phyloP scores from a whole-genome alignment of 2,113 vertebrate species.

The Colistium nudipinnis region DNA sequence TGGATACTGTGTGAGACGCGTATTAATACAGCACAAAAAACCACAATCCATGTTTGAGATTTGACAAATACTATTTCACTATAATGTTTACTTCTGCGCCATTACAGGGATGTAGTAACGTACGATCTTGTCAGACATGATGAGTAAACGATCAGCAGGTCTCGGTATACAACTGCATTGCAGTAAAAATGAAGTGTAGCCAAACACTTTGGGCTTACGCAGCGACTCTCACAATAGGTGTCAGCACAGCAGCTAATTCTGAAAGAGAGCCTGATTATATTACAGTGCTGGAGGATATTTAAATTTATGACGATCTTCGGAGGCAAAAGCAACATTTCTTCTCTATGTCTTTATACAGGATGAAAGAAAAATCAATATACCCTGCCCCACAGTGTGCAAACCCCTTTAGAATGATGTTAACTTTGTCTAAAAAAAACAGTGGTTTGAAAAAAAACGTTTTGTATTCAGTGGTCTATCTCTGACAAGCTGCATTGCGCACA shows the following conservation, averaged over 20 bases:
- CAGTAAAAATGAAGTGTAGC: not conserved
- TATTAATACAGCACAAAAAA: not conserved
- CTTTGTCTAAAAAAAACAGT: too few relatives aligned
- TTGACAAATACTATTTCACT: not conserved
- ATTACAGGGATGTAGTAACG: not conserved
- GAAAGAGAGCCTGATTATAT: not conserved
- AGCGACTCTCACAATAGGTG: not conserved
- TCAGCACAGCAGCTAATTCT: not conserved
- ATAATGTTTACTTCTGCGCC: not conserved
- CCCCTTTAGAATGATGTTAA: too few relatives aligned
- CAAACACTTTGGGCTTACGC: not conserved
- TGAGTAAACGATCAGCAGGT: not conserved
- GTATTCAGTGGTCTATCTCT: constrained; percentile 43
- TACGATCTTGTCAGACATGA: not conserved
- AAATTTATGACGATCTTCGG: not conserved
- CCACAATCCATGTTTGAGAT: not conserved
- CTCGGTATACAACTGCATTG: not conserved
- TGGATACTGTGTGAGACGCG: not conserved
- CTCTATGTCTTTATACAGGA: too few relatives aligned
- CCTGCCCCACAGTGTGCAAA: not conserved
- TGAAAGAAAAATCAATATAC: not conserved
- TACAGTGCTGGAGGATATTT: not conserved
- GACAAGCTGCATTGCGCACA: constrained; percentile 49
- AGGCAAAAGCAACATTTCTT: not conserved
- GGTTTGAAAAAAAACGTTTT: too few relatives aligned